phyloP scores from a whole-genome alignment of 2,113 vertebrate genomes.

The Eonycteris spelaea region DNA sequence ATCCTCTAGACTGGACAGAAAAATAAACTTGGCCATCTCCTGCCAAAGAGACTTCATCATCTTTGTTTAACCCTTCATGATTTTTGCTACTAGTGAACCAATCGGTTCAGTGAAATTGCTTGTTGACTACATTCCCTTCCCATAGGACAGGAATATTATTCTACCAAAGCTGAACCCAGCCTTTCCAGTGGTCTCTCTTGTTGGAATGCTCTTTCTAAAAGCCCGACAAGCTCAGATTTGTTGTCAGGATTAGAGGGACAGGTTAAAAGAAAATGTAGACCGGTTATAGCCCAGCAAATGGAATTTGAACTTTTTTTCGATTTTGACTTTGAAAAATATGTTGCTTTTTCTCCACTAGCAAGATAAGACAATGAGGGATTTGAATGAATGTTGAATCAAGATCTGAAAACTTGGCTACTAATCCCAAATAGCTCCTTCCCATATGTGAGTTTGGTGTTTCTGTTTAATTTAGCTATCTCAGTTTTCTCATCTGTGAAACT shows the following conservation, averaged over 20 bases:
- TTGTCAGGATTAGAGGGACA: neutral
- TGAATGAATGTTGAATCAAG: neutral
- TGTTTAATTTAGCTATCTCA: neutral
- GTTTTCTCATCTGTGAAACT: neutral
- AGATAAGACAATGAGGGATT: neutral
- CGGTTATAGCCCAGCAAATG: neutral
- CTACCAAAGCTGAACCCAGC: neutral
- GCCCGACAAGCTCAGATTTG: neutral
- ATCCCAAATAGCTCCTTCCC: neutral
- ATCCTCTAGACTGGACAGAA: neutral
- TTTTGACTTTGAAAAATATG: slow-evolving; percentile 36
- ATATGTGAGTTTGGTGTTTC: neutral
- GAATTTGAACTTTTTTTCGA: neutral
- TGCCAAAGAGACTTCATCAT: neutral
- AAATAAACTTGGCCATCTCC: slow-evolving; percentile 1
- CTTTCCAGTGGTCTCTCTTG: neutral
- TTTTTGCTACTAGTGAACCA: neutral
- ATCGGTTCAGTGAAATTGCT: neutral
- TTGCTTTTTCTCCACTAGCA: neutral
- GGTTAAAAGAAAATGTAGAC: neutral
- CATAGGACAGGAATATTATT: neutral
- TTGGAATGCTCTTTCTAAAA: neutral
- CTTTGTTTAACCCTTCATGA: slow-evolving; percentile 24
- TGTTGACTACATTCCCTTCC: neutral
- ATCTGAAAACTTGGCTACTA: neutral